Percentiles rank a stretch among this genome's conserved stretches.
These are phyloP conservation scores for Potamarius usumacintae DNA, from an alignment of 2,113 vertebrate species.

Conservation along the genomic window DNA sequence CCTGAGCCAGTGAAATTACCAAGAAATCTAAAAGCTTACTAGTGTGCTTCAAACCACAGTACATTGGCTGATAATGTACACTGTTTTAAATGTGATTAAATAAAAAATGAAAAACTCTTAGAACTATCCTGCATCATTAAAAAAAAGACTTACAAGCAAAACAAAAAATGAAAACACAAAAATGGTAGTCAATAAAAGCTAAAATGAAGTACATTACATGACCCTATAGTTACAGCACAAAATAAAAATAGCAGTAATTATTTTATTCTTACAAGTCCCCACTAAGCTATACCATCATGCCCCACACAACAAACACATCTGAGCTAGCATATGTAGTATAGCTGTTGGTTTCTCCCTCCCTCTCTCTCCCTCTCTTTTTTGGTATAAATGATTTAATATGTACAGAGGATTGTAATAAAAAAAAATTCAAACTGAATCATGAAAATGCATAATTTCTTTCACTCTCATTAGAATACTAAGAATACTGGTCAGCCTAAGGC, in stretches of 20 bases:
- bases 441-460: conserved; percentile 40
- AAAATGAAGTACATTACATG: conserved; percentile 32
- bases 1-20: conserved; percentile 52
- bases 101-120: not conserved
- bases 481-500: conserved; percentile 42
- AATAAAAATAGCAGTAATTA: conserved; percentile 27
- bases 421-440: conserved; percentile 32
- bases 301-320: conserved; percentile 33
- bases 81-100: conserved; percentile 32
- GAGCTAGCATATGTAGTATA: conserved; percentile 42
- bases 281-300: conserved; percentile 34
- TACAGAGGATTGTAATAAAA: conserved; percentile 31
- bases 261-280: conserved; percentile 29
- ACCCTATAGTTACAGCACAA: conserved; percentile 34
- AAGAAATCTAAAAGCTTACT: conserved; percentile 40
- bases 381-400: conserved; percentile 25
- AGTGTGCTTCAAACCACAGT: conserved; percentile 47
- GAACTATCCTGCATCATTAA: conserved; percentile 26
- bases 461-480: conserved; percentile 42
- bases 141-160: not conserved
- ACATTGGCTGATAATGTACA: conserved; percentile 46
- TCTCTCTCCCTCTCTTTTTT: not conserved
- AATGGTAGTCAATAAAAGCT: not conserved
- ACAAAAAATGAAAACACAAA: conserved; percentile 17
- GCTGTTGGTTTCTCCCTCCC: not conserved